A percentile compares a stretch with the other conserved stretches of the same genome.
Evolutionary conservation across 1,140 invertebrate species (phyloP).

Genomic region (Maniola jurtina): DNA sequence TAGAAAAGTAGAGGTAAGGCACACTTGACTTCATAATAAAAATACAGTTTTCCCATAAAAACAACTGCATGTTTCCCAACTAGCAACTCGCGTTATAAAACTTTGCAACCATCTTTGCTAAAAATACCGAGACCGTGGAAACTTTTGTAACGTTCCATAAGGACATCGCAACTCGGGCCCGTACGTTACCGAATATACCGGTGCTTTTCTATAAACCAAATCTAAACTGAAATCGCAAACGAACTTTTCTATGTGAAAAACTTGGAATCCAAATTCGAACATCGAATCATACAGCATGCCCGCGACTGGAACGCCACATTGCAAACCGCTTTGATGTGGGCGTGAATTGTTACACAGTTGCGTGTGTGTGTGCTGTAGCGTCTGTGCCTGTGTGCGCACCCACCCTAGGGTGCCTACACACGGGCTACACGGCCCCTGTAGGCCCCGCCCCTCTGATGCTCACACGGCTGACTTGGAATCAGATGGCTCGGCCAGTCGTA

Average conservation of each 20-base stretch:
- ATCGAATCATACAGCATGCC: constrained; percentile 54
- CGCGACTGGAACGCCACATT: constrained; percentile 21
- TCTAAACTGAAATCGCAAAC: constrained; percentile 18
- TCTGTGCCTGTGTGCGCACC: constrained; percentile 49
- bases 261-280: constrained; percentile 45
- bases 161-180: not conserved
- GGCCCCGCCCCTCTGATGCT: constrained; percentile 68
- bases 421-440: constrained; percentile 36
- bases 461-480: constrained; percentile 77
- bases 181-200: not conserved
- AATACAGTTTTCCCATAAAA: not conserved
- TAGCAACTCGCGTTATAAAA: not conserved
- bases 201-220: not conserved
- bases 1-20: not conserved
- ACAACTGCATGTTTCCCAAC: not conserved
- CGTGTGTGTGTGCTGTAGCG: constrained; percentile 27
- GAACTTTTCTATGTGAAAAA: constrained; percentile 38
- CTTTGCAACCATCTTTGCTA: constrained; percentile 5
- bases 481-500: constrained; percentile 75
- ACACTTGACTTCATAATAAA: not conserved
- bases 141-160: constrained; percentile 4
- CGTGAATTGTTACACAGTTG: constrained; percentile 33
- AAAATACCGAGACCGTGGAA: constrained; percentile 4
- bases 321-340: constrained; percentile 41
- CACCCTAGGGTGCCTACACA: constrained; percentile 48